A percentile compares a stretch with the other conserved stretches of the same genome.
Conservation (phyloP, 2,797 vertebrate species). For the Anisognathus igniventris region DNA sequence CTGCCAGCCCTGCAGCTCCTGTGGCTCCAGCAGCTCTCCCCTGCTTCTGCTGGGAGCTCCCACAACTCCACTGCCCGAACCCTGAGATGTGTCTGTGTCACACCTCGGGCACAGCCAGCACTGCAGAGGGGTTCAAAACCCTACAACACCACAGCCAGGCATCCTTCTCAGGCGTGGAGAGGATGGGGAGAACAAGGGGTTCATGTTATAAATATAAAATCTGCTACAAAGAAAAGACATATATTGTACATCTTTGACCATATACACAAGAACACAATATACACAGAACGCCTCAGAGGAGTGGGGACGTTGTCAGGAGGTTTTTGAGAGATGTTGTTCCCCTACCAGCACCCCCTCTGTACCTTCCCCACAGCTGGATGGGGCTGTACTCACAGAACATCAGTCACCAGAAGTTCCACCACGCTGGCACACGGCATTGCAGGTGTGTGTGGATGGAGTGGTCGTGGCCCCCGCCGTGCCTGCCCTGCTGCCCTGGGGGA, state of each 20-base stretch:
- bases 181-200: not conserved
- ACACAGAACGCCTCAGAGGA: constrained; percentile 71
- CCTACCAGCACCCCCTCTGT: not conserved
- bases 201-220: constrained; percentile 79
- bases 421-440: not conserved
- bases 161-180: not conserved
- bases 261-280: constrained; percentile 82
- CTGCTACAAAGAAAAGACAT: constrained; percentile 77
- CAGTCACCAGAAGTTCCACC: not conserved
- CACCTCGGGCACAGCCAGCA: not conserved
- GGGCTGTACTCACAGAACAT: not conserved
- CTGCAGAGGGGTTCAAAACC: not conserved
- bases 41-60: not conserved
- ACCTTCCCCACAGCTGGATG: not conserved
- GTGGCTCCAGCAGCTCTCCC: not conserved
- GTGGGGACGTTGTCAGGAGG: constrained; percentile 24
- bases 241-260: constrained; percentile 78
- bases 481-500: not conserved
- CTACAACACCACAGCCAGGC: not conserved
- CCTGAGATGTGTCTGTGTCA: not conserved
- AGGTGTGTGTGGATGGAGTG: not conserved
- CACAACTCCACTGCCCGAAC: accelerated
- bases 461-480: not conserved
- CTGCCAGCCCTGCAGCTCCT: not conserved
- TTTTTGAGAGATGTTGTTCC: constrained; percentile 19